A percentile compares a stretch with the other conserved stretches of the same genome.
These are phyloP conservation scores for Cyaniris semiargus DNA, from an alignment of 2,888 invertebrate genomes.

Conservation along the genomic window DNA sequence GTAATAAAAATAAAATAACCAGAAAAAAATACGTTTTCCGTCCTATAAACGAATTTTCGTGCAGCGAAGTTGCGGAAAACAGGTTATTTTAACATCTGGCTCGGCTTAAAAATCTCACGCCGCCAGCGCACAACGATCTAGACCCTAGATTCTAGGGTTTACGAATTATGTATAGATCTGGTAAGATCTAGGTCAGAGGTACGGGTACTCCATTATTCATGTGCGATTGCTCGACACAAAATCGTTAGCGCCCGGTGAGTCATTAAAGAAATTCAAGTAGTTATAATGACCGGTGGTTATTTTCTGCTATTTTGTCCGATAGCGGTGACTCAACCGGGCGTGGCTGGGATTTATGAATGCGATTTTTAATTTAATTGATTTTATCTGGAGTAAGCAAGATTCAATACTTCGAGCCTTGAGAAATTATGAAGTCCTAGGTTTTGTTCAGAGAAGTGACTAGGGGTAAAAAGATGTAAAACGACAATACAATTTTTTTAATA, in stretches of 20 bases:
- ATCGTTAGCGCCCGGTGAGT: conserved; percentile 69
- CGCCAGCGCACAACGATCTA: conserved; percentile 43
- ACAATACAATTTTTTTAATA: no score
- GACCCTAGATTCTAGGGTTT: conserved; percentile 40
- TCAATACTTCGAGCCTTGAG: neutral
- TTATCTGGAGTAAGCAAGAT: neutral
- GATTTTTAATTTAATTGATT: neutral
- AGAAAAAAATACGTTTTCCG: neutral
- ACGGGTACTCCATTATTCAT: conserved; percentile 71
- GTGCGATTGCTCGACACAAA: conserved; percentile 69
- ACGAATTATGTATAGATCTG: conserved; percentile 41
- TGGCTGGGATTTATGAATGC: conserved; percentile 26
- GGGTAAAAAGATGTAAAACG: no score
- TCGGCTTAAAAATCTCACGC: conserved; percentile 31
- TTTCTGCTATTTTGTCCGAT: conserved; percentile 45
- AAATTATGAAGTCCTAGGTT: neutral
- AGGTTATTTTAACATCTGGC: conserved; percentile 1
- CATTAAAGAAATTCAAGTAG: conserved; percentile 63
- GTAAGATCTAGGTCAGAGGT: conserved; percentile 63
- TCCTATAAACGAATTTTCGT: no score
- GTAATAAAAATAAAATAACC: no score
- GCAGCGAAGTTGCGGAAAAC: neutral
- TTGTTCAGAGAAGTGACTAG: no score
- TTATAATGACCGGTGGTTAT: conserved; percentile 42
- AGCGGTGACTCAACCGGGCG: conserved; percentile 39